Percentiles rank a stretch among this genome's conserved stretches.
Evolutionary conservation across 2,113 vertebrate genomes (phyloP).

Genomic region (human (Homo sapiens)): DNA sequence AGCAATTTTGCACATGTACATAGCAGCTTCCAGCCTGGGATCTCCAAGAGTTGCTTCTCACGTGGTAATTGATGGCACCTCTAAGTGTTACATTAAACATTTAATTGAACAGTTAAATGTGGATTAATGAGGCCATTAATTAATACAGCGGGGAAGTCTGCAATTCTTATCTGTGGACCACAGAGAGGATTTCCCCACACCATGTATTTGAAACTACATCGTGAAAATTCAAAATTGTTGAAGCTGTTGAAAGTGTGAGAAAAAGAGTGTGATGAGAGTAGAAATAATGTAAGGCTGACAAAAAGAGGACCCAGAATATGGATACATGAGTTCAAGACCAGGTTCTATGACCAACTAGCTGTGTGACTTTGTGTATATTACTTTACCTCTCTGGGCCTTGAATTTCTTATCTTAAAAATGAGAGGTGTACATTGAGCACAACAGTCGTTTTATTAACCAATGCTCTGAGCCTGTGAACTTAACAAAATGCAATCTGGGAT

Average conservation of each 20-base stretch:
- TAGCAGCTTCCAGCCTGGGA: conserved; percentile 65
- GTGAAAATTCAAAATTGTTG: conserved; percentile 51
- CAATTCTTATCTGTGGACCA: conserved; percentile 77
- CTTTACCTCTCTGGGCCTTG: background rate
- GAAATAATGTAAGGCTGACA: background rate
- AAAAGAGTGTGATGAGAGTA: background rate
- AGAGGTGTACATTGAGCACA: background rate
- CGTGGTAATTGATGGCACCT: conserved; percentile 80
- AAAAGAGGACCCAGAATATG: conserved; percentile 6
- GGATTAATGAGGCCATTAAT: conserved; percentile 81
- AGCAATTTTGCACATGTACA: conserved; percentile 62
- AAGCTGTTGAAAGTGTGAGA: background rate
- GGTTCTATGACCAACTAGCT: accelerated
- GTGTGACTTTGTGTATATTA: background rate
- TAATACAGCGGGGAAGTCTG: conserved; percentile 78
- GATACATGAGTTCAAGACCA: background rate
- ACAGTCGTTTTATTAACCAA: background rate
- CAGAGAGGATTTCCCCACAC: conserved; percentile 70
- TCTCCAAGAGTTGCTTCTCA: conserved; percentile 72
- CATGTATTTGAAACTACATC: conserved; percentile 56
- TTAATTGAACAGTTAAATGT: conserved; percentile 83
- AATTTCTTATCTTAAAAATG: conserved; percentile 27
- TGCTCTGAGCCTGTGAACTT: background rate
- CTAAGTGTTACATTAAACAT: conserved; percentile 82
- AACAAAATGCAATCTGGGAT: background rate